phyloP scores from a whole-genome alignment of 2,113 vertebrate genomes.

The Oncorhynchus masou region DNA sequence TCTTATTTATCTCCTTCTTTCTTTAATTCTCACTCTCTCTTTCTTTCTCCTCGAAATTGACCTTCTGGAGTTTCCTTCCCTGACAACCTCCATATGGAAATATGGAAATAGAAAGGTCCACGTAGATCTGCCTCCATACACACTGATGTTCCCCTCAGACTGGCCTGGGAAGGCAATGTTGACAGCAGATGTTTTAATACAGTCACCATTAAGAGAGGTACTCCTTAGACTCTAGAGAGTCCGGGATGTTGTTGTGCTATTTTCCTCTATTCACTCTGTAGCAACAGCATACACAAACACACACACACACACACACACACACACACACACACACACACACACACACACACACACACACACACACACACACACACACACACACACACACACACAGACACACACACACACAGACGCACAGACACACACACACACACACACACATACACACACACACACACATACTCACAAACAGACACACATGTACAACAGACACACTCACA shows the following conservation, averaged over 20 bases:
- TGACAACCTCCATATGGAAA: not conserved
- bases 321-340: too few relatives aligned
- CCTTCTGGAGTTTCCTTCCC: constrained; percentile 5
- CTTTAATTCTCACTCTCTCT: too few relatives aligned
- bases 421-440: too few relatives aligned
- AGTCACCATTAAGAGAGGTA: not conserved
- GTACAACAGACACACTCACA: too few relatives aligned
- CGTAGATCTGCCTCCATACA: not conserved
- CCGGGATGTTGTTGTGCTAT: not conserved
- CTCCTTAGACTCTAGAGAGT: not conserved
- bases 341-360: too few relatives aligned
- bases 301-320: too few relatives aligned
- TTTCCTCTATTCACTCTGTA: not conserved
- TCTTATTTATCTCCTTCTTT: too few relatives aligned
- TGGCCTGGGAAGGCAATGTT: not conserved
- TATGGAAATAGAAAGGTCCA: not conserved
- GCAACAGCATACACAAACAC: too few relatives aligned
- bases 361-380: not conserved
- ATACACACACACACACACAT: too few relatives aligned
- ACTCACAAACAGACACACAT: too few relatives aligned
- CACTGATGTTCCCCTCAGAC: not conserved
- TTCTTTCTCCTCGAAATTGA: not conserved
- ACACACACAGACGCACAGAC: not conserved
- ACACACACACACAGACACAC: too few relatives aligned
- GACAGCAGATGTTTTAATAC: not conserved